Evolutionary conservation across 2,888 invertebrate species (phyloP), one percentile per base, ranked within the genome.

Genomic region (Ditylenchus weischeri): DNA sequence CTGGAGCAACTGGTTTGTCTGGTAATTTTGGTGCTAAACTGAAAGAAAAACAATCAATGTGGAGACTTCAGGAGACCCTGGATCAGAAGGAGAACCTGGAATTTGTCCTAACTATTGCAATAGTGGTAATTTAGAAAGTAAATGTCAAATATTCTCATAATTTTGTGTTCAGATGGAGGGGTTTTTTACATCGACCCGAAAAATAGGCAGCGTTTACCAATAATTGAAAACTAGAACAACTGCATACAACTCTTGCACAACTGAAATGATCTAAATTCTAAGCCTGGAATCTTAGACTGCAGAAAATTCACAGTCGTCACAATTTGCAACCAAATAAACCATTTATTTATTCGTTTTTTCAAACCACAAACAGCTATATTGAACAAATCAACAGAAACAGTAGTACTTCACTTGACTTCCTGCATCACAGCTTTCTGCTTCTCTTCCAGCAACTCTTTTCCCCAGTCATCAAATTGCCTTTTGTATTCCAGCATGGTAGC

Each of bases 351-450:
- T 5, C 29, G 29, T 4, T 29, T 29, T 29, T 29, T 4, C 29
- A 29, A 29, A 29, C 29, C 29, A 29, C 29, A 29, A 29, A 29
- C 29, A 29, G 5, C 29, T 29, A 29, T 29, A 29, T 29, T 5
- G 3, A 29, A 29, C 29, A 29, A 29, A 29, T 29, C 5, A 29
- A 29, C 29, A 29, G 5, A 29, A 29, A n/a, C n/a, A 29, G 29
- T 2, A 29, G 29, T 54, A 7, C 1, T 23, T 54, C 13, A 54
- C 13, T 54, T 21, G 54, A 62, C 49, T 62, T 62, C 62, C n/a
- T 62, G 36, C 62, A 62, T 62, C 19, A 62, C 23, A 18, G 43
- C 62, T 47, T 38, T 48, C 23, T 48, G 62, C n/a, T 48, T 62
- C 62, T 62, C 62, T 48, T 43, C 48, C 43, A 62, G n/a, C 13